These are phyloP conservation scores for Phyllotis vaccarum DNA, from an alignment of 2,797 vertebrate species.

Conservation along the genomic window DNA sequence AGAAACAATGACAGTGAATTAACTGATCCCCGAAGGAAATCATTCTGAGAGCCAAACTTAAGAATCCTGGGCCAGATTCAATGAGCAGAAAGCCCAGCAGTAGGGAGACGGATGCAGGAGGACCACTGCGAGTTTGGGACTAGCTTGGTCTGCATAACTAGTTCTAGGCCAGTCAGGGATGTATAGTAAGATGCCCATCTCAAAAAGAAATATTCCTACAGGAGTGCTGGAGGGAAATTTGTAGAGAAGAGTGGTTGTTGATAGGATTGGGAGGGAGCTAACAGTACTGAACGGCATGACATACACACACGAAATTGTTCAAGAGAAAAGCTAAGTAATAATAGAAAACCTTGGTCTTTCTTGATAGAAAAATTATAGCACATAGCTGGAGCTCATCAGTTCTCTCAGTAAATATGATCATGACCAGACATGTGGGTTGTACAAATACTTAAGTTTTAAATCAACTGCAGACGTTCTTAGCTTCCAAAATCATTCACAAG, in stretches of 20 bases:
- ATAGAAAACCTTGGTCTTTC: constrained; percentile 7
- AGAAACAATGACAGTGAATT: constrained; percentile 9
- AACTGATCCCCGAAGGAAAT: not conserved
- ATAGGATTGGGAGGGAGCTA: not conserved
- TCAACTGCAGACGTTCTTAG: not conserved
- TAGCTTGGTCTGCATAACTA: not conserved
- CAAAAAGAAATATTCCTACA: not conserved
- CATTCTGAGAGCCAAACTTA: constrained; percentile 21
- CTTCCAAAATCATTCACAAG: constrained; percentile 33
- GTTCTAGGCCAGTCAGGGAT: not conserved
- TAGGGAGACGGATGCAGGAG: not conserved
- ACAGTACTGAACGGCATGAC: not conserved
- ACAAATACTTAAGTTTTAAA: constrained; percentile 2
- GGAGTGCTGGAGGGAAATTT: not conserved
- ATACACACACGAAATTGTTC: not conserved
- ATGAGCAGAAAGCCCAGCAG: not conserved
- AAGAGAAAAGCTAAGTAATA: not conserved
- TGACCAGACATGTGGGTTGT: not conserved
- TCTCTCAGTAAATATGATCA: not conserved
- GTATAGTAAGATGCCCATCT: not conserved
- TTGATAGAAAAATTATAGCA: constrained; percentile 14
- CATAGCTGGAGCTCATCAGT: not conserved
- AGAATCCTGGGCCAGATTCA: not conserved
- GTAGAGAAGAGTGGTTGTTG: not conserved
- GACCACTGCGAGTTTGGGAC: not conserved